Evolutionary conservation across 2,888 invertebrate species (phyloP), one percentile per base, ranked within the genome.

Genomic region (Malthinus seriepunctatus): DNA sequence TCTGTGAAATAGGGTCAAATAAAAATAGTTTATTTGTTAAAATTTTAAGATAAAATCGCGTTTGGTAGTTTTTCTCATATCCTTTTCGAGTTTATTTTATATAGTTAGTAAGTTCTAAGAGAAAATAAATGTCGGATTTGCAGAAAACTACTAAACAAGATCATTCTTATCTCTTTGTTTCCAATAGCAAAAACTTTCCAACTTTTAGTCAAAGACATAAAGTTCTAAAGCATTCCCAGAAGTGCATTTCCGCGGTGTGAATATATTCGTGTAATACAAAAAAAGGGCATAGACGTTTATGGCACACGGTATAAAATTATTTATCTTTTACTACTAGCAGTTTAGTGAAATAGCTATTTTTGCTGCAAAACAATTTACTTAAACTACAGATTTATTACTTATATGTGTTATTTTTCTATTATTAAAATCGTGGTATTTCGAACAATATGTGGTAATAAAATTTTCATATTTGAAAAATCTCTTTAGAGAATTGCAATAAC

Each of bases 241-340:
- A 56, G 63, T 62, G 56, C 61, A 63, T 62, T 63, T 59, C 60
- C 50, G 53, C 47, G 60, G 63, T 63, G 63, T 62, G 63, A 63
- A 63, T 63, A 63, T 62, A 63, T 63, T 55, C 58, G 56, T 52
- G 56, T 56, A 52, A 45, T 56, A 53, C 58, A 61, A 63, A 60
- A 63, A 62, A 61, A n/a, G n/a, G 60, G 62, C 59, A 49, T 37
- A 52, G 63, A 62, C 61, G 48, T 62, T 63, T 63, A 63, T 63
- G 56, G 61, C 56, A 59, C 56, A 62, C 58, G 53, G 48, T 49
- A 23, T 23, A 59, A 63, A 63, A 63, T 62, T 58, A 63, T 62
- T 62, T 62, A 62, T 50, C 55, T 62, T 55, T 63, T 53, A 58
- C 39, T 53, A 42, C 39, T n/a, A 42, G 23, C 39, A 42, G 23